A percentile compares a stretch with the other conserved stretches of the same genome.
phyloP scores from a whole-genome alignment of 2,888 invertebrate species.

The Callyntrura sp. region DNA sequence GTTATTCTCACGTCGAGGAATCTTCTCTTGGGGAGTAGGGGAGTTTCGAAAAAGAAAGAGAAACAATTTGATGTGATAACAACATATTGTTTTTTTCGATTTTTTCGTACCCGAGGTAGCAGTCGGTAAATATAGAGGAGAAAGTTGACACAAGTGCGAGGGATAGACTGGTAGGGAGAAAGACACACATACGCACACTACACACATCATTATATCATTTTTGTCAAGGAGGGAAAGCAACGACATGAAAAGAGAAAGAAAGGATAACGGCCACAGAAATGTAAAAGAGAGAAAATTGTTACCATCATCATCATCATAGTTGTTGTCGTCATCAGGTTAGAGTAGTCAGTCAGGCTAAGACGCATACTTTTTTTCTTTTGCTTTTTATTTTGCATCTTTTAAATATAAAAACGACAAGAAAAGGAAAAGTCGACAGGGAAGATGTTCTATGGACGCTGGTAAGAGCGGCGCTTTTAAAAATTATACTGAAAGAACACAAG shows the following conservation, averaged over 20 bases:
- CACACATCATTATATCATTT: conserved; percentile 56
- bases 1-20: not conserved
- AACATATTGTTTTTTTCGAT: too few relatives aligned
- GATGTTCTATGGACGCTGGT: too few relatives aligned
- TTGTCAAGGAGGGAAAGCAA: not conserved
- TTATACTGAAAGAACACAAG: too few relatives aligned
- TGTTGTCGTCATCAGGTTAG: conserved; percentile 20
- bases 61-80: conserved; percentile 1
- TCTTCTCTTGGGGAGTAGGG: not conserved
- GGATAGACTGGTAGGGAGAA: not conserved
- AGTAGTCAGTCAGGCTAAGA: not conserved
- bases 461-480: too few relatives aligned
- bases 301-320: too few relatives aligned
- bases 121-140: not conserved
- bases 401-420: not conserved
- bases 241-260: too few relatives aligned
- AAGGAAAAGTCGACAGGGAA: not conserved
- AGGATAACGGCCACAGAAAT: conserved; percentile 13
- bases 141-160: too few relatives aligned
- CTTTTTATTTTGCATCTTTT: conserved; percentile 8
- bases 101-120: not conserved
- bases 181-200: conserved; percentile 20
- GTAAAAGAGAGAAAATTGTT: not conserved
- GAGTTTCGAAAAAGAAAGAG: too few relatives aligned
- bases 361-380: conserved; percentile 8